These are phyloP conservation scores for Paragorgia papillata DNA, from an alignment of 92 coral and sea anemone genomes.

Conservation along the genomic window DNA sequence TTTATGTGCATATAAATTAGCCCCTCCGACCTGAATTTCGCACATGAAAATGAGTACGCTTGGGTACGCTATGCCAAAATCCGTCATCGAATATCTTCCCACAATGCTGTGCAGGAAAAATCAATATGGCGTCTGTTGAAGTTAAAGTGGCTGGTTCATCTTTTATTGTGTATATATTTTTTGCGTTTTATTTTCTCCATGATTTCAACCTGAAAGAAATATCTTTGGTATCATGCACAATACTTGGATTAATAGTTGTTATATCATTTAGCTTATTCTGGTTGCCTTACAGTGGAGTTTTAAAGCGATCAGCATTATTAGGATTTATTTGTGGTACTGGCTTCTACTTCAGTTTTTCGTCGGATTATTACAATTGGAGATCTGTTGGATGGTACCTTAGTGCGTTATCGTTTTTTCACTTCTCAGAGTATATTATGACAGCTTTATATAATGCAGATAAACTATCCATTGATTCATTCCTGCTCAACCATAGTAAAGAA, in stretches of 20 bases:
- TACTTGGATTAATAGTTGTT: neutral
- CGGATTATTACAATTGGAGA: conserved; percentile 45
- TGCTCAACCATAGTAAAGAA: conserved; percentile 87
- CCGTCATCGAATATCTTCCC: too few species aligned
- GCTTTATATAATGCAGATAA: conserved; percentile 80
- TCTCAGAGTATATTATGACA: conserved; percentile 90
- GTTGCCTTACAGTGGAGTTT: conserved; percentile 71
- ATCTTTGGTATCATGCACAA: conserved; percentile 28
- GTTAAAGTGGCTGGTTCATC: conserved; percentile 59
- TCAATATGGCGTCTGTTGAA: conserved; percentile 41
- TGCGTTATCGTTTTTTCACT: conserved; percentile 82
- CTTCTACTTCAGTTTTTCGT: conserved; percentile 55
- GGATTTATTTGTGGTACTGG: conserved; percentile 77
- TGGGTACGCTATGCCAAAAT: too few species aligned
- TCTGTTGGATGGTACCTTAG: conserved; percentile 90
- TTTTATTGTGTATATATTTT: conserved; percentile 65
- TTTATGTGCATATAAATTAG: too few species aligned
- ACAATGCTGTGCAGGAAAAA: too few species aligned
- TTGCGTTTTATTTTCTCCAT: conserved; percentile 33
- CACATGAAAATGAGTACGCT: too few species aligned
- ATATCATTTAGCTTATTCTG: conserved; percentile 36
- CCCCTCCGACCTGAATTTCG: too few species aligned
- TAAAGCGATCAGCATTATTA: conserved; percentile 72
- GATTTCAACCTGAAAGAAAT: neutral
- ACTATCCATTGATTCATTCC: conserved; percentile 77